Conservation (phyloP, 1,140 invertebrate genomes). For the Drosophila mayri region DNA sequence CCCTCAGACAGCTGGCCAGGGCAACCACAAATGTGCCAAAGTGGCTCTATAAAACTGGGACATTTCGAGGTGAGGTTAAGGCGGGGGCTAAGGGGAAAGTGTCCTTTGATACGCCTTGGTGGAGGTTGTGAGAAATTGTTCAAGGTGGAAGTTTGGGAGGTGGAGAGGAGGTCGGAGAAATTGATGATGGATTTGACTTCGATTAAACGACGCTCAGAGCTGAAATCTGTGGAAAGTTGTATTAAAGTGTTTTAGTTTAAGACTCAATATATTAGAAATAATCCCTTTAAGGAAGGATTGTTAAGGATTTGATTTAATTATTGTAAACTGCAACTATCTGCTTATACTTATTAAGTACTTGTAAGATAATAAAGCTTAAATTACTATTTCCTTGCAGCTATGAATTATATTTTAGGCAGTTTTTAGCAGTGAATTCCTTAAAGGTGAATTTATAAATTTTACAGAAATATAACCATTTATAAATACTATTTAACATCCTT, state of each 20-base stretch:
- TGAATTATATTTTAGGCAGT: neutral
- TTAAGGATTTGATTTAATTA: neutral
- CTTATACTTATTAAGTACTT: neutral
- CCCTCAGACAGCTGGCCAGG: slow-evolving; percentile 15
- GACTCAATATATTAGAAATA: too few relatives aligned
- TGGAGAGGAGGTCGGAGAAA: neutral
- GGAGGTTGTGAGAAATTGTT: slow-evolving; percentile 20
- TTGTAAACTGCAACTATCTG: too few relatives aligned
- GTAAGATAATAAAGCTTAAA: neutral
- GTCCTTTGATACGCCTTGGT: slow-evolving; percentile 29
- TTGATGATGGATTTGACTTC: slow-evolving; percentile 31
- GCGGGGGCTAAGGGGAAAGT: slow-evolving; percentile 10
- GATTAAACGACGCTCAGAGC: slow-evolving; percentile 9
- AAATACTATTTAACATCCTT: neutral
- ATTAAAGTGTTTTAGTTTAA: slow-evolving; percentile 7
- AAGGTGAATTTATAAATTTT: neutral
- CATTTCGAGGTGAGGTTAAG: slow-evolving; percentile 2
- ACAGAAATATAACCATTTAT: neutral
- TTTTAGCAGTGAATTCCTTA: neutral
- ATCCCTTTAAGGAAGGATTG: neutral
- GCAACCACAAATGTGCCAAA: slow-evolving; percentile 46
- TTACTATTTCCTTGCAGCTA: neutral
- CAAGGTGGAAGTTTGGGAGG: too few relatives aligned
- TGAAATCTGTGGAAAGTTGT: neutral
- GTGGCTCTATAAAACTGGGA: slow-evolving; percentile 33